These are phyloP conservation scores for Plotosus lineatus DNA, from an alignment of 2,113 vertebrate species.

Conservation along the genomic window DNA sequence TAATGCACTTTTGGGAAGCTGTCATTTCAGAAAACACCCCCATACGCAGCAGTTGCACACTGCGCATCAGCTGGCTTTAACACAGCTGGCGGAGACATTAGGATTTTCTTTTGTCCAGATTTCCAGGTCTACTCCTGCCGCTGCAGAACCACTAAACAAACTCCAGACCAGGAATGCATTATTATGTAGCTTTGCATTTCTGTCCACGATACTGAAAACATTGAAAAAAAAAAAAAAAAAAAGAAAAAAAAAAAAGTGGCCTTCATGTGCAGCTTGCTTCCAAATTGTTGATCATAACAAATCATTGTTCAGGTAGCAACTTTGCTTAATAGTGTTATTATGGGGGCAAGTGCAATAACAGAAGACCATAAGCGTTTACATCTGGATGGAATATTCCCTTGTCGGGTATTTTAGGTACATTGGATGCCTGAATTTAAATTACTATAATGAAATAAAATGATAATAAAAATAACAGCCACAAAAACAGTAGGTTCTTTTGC, in stretches of 20 bases:
- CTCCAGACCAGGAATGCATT: neutral
- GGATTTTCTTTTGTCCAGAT: slow-evolving; percentile 36
- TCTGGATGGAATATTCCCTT: too few relatives aligned
- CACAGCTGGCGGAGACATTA: slow-evolving; percentile 47
- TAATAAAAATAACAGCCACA: neutral
- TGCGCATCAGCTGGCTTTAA: slow-evolving; percentile 47
- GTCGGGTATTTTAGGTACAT: too few relatives aligned
- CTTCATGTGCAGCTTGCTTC: too few relatives aligned
- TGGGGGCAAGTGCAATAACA: too few relatives aligned
- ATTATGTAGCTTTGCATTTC: neutral
- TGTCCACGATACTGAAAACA: neutral
- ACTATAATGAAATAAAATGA: too few relatives aligned
- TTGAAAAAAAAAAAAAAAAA: neutral
- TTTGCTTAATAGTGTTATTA: too few relatives aligned
- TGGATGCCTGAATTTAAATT: too few relatives aligned
- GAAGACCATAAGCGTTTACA: too few relatives aligned
- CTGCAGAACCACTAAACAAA: neutral
- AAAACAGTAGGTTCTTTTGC: neutral
- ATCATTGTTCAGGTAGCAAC: too few relatives aligned
- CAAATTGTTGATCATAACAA: too few relatives aligned
- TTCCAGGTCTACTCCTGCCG: neutral
- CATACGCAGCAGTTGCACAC: slow-evolving; percentile 42
- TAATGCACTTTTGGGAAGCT: slow-evolving; percentile 52
- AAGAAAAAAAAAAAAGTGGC: too few relatives aligned
- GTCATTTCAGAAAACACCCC: slow-evolving; percentile 52